Evolutionary conservation across 2,113 vertebrate species (phyloP), one percentile per base, ranked within the genome.

Genomic region (Emydocephalus ijimae): DNA sequence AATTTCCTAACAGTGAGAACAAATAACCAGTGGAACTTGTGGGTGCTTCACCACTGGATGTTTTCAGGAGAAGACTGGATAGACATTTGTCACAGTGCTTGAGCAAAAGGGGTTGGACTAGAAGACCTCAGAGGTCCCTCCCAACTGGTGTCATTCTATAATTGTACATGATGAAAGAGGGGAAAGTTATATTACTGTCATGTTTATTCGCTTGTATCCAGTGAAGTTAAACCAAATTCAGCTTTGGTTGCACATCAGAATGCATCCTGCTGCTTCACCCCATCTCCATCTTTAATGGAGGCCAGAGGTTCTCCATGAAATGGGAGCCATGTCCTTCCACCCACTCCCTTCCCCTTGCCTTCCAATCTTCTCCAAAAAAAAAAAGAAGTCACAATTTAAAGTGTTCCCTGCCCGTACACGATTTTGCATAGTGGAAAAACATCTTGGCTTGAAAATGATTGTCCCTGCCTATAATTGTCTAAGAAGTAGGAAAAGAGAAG

Each of bases 401-500:
- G 93, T 56, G 94, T 92, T 95, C 96, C 89, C 94, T 81, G 91
- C 91, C 89, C 52, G 92, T 91, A 95, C 87, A 93, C 92, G 94
- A 91, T 93, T 96, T 96, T 96, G 10, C 94, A 96, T 96, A 94
- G 96, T 95, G 93, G 94, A 11, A 94, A 94, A 91, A 96, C 94
- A 93, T 95, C 95, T 92, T 91, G 93, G 97, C 96, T 98, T 94
- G 96, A n/a, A 97, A 97, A 97, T 97, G 97, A 98, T 97, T 97
- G 97, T 93, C 61, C 11, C 69, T 94, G 93, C 95, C 96, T 94
- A 91, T 98, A 97, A 98, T 97, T 98, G 97, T 96, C 93, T 93
- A 97, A 97, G 96, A 96, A 94, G 95, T 93, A 96, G 97, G 94
- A 95, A 96, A 92, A 95, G 95, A 97, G 95, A 91, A 90, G 93